A percentile compares a stretch with the other conserved stretches of the same genome.
Evolutionary conservation across 2,888 invertebrate species (phyloP).

Genomic region (Sussaba pulchella): DNA sequence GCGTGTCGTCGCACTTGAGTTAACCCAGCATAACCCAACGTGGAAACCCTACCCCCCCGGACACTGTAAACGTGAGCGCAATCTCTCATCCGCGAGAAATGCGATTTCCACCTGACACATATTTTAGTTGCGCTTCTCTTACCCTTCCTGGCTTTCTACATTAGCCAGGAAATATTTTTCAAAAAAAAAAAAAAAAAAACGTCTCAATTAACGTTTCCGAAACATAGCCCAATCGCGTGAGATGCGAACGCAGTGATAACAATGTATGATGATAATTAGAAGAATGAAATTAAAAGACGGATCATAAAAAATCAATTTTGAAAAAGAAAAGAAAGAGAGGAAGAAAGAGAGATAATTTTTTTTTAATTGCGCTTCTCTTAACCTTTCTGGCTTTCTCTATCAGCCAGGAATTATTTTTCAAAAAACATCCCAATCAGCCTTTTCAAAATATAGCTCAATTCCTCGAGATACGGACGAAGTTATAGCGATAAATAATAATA

Average conservation of each 20-base stretch:
- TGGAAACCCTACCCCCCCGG: conserved; percentile 57
- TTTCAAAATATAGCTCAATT: background rate
- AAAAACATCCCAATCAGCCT: background rate
- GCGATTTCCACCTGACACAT: conserved; percentile 57
- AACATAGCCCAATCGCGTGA: background rate
- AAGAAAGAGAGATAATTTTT: too few species aligned
- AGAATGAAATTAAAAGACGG: too few species aligned
- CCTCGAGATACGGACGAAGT: too few species aligned
- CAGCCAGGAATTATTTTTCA: background rate
- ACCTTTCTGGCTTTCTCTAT: background rate
- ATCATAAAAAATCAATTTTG: too few species aligned
- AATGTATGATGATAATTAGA: too few species aligned
- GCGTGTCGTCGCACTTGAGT: conserved; percentile 66
- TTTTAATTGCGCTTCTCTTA: conserved; percentile 54
- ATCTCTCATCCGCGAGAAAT: conserved; percentile 38
- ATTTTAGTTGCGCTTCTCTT: conserved; percentile 57
- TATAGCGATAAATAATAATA: background rate
- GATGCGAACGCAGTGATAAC: too few species aligned
- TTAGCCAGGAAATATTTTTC: background rate
- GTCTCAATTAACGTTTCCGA: background rate
- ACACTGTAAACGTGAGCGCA: conserved; percentile 44
- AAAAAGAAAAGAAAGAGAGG: too few species aligned
- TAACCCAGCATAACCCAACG: conserved; percentile 36
- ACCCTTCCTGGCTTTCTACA: background rate
- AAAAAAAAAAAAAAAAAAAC: background rate